Evolutionary conservation across 2,888 invertebrate genomes (phyloP), one percentile per base, ranked within the genome.

Genomic region (Folsomia manolachei): DNA sequence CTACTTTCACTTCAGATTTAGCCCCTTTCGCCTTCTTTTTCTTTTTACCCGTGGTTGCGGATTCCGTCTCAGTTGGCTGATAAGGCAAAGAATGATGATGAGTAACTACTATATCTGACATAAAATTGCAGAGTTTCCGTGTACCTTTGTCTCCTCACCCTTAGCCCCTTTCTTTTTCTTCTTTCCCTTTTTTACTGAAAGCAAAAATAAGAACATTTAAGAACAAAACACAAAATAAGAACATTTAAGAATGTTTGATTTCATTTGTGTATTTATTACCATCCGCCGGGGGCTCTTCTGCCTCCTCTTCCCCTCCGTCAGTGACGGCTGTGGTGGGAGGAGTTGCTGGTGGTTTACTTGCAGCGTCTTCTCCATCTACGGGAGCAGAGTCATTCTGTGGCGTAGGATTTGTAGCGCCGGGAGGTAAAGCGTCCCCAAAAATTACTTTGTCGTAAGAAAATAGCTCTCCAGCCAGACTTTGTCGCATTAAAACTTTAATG

Each of bases 361-460:
- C 4, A 4, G 56, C 4, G 19, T 19, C 19, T n/a, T n/a, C n/a
- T n/a, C n/a, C n/a, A n/a, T n/a, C n/a, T n/a, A n/a, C n/a, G n/a
- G n/a, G n/a, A n/a, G n/a, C n/a, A n/a, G n/a, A n/a, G n/a, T n/a
- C n/a, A n/a, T n/a, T n/a, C n/a, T n/a, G n/a, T n/a, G 60, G 60
- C 19, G n/a, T 11, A 60, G 60, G 19, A 11, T 51, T 53, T 64
- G 11, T 56, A 21, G 18, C 23, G n/a, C 0, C 23, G 1, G 64
- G 51, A n/a, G 56, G 25, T 51, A 26, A 52, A 4, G 0, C 52
- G 4, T 19, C 21, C 19, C 71, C 71, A 68, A 76, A 76, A 0
- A 74, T 26, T 1, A 75, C 60, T 52, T 73, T 76, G 27, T 76
- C 75, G 53, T 65, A 71, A 7, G 67, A 67, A 53, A 78, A 78